phyloP scores from a whole-genome alignment of 2,888 invertebrate species.

The Synanthedon tipuliformis region DNA sequence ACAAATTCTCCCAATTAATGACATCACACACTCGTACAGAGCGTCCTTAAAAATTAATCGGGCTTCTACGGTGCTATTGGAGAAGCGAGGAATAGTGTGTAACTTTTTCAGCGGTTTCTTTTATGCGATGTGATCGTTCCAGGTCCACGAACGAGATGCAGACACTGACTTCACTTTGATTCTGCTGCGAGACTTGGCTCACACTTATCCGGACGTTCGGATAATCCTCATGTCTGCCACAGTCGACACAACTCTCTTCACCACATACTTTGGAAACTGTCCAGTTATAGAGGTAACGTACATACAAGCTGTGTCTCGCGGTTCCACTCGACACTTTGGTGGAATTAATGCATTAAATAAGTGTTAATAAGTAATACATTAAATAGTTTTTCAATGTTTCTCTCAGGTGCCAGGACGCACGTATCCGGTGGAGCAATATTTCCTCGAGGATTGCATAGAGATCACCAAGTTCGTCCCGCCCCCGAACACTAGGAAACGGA shows the following conservation, averaged over 20 bases:
- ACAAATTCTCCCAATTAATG: too few relatives aligned
- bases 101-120: not conserved
- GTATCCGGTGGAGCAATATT: conserved; percentile 90
- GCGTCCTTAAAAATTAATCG: too few relatives aligned
- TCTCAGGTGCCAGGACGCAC: conserved; percentile 81
- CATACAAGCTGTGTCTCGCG: too few relatives aligned
- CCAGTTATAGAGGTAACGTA: conserved; percentile 81
- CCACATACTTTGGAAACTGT: conserved; percentile 90
- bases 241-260: conserved; percentile 93
- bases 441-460: conserved; percentile 93
- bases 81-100: not conserved
- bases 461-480: conserved; percentile 86
- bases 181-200: conserved; percentile 93
- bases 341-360: too few relatives aligned
- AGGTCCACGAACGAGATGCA: conserved; percentile 78
- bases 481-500: conserved; percentile 78
- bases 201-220: conserved; percentile 89
- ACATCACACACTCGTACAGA: too few relatives aligned
- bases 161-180: conserved; percentile 97
- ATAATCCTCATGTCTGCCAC: conserved; percentile 99
- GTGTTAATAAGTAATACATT: too few relatives aligned
- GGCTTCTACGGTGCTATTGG: too few relatives aligned
- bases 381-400: not conserved
- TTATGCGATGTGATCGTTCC: not conserved
- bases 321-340: too few relatives aligned